A percentile compares a stretch with the other conserved stretches of the same genome.
Conservation (phyloP, 2,797 vertebrate species). For the Distichodus sexfasciatus region DNA sequence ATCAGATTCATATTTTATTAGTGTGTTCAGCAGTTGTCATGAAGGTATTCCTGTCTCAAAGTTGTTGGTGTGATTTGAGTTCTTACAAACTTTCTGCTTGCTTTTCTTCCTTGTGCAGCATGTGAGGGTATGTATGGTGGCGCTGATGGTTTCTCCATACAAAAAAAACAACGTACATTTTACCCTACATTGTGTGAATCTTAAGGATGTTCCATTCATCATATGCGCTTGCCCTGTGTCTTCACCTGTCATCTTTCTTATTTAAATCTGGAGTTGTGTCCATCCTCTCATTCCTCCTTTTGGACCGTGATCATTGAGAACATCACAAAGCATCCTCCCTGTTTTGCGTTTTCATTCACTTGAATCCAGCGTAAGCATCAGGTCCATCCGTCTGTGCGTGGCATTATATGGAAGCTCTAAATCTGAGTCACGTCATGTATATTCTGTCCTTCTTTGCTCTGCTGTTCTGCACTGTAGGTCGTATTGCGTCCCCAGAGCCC, state of each 20-base stretch:
- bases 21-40: too few relatives aligned
- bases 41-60: too few relatives aligned
- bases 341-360: not conserved
- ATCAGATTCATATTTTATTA: too few relatives aligned
- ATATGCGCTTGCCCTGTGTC: not conserved
- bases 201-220: not conserved
- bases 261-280: slow-evolving; percentile 14
- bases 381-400: not conserved
- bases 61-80: not conserved
- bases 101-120: slow-evolving; percentile 75
- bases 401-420: not conserved
- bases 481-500: slow-evolving; percentile 92
- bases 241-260: slow-evolving; percentile 43
- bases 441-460: not conserved
- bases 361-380: not conserved
- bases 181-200: not conserved
- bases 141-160: slow-evolving; percentile 11
- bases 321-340: not conserved
- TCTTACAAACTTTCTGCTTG: slow-evolving; percentile 58
- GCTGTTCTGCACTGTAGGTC: slow-evolving; percentile 72
- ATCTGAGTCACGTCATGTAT: not conserved
- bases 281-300: not conserved
- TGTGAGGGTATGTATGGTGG: slow-evolving; percentile 75
- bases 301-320: not conserved
- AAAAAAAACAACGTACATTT: not conserved